A percentile compares a stretch with the other conserved stretches of the same genome.
Conservation (phyloP, 2,113 vertebrate species). For the Circaetus gallicus region DNA sequence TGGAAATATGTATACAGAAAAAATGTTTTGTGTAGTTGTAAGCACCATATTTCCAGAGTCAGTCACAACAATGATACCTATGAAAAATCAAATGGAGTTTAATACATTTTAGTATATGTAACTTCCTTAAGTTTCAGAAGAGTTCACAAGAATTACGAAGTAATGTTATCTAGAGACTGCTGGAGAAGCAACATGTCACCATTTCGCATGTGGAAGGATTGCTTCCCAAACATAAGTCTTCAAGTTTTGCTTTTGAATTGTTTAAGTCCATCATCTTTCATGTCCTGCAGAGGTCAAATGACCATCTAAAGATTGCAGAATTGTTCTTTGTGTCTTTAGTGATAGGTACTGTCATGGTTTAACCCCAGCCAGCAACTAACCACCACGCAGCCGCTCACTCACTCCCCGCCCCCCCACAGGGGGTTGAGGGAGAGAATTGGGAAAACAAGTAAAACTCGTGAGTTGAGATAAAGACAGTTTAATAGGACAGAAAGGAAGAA, state of each 20-base stretch:
- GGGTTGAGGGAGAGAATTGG: too few species aligned
- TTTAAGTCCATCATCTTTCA: background rate
- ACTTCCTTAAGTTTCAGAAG: background rate
- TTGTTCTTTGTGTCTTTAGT: background rate
- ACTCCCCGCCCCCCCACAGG: too few species aligned
- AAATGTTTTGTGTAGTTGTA: background rate
- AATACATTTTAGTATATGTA: background rate
- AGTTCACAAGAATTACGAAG: background rate
- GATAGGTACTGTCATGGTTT: background rate
- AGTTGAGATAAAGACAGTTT: too few species aligned
- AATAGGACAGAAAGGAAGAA: too few species aligned
- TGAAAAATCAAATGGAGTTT: background rate
- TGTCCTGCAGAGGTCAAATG: background rate
- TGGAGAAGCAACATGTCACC: background rate
- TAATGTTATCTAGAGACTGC: background rate
- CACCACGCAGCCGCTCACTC: too few species aligned
- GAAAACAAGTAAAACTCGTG: too few species aligned
- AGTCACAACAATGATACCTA: background rate
- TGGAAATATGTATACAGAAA: background rate
- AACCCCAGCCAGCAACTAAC: too few species aligned
- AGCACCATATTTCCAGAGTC: background rate
- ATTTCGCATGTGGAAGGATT: background rate
- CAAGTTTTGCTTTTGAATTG: background rate
- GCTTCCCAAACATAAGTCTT: background rate
- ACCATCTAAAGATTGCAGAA: background rate